Percentiles rank a stretch among this genome's conserved stretches.
These are phyloP conservation scores for Pantala flavescens DNA, from an alignment of 1,140 invertebrate genomes.

Conservation along the genomic window DNA sequence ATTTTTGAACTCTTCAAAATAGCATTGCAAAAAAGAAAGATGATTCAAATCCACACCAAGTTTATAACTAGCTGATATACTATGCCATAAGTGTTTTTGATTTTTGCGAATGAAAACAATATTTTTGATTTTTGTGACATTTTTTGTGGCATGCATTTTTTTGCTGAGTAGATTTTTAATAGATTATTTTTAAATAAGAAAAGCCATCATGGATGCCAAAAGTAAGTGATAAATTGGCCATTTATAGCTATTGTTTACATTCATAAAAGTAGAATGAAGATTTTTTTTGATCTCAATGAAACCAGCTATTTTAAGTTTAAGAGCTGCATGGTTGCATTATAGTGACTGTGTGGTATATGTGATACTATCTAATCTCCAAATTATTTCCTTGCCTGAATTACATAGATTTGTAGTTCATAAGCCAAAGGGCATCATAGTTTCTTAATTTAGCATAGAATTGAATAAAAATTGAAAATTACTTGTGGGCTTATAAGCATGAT, in stretches of 20 bases:
- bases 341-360: slow-evolving; percentile 5
- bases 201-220: slow-evolving; percentile 4
- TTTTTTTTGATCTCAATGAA: neutral
- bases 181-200: neutral
- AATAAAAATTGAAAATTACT: neutral
- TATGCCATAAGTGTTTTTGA: neutral
- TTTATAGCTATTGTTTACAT: neutral
- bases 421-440: neutral
- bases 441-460: neutral
- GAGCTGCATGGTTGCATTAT: slow-evolving; percentile 1
- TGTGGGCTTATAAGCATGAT: neutral
- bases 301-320: slow-evolving; percentile 4
- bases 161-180: neutral
- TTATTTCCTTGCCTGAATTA: neutral
- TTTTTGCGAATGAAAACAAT: neutral
- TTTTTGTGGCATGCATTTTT: slow-evolving; percentile 7
- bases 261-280: slow-evolving; percentile 4
- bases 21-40: neutral
- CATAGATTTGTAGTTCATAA: slow-evolving; percentile 1
- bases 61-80: neutral
- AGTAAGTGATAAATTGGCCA: neutral
- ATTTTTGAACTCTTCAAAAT: too few species aligned
- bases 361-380: neutral
- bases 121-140: slow-evolving; percentile 9
- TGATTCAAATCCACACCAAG: neutral